These are phyloP conservation scores for Noturus placidus DNA, from an alignment of 2,113 vertebrate genomes.

Conservation along the genomic window DNA sequence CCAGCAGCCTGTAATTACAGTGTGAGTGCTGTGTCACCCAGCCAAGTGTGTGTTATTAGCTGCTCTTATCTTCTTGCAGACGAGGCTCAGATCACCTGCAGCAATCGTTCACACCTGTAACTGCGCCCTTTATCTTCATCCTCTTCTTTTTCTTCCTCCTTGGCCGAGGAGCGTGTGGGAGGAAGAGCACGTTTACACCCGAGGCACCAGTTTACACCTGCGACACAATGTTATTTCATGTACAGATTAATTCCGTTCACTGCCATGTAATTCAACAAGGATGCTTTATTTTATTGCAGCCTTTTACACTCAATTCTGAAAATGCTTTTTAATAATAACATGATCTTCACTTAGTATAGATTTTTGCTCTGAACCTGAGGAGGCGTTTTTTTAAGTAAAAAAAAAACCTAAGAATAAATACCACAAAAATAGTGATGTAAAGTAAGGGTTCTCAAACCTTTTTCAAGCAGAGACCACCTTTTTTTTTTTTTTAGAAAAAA, in stretches of 20 bases:
- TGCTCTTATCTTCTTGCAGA: constrained; percentile 43
- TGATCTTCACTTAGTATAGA: neutral
- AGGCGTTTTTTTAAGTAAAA: too few species aligned
- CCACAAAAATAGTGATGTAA: neutral
- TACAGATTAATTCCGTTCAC: neutral
- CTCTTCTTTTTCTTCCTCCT: constrained; percentile 27
- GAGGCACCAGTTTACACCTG: neutral
- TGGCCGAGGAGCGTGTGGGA: neutral
- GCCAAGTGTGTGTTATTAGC: constrained; percentile 32
- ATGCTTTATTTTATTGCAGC: neutral
- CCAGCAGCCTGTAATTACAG: constrained; percentile 50
- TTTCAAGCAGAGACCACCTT: neutral
- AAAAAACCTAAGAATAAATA: neutral
- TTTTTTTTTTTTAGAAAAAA: neutral
- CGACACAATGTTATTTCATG: neutral
- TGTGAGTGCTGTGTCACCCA: constrained; percentile 38
- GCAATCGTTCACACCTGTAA: constrained; percentile 44
- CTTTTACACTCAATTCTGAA: neutral
- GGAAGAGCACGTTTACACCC: constrained; percentile 25
- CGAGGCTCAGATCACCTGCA: constrained; percentile 45
- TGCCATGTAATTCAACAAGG: neutral
- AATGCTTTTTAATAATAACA: neutral
- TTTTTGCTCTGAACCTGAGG: neutral
- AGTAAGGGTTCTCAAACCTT: neutral
- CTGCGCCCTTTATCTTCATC: constrained; percentile 11